Percentiles rank a stretch among this genome's conserved stretches.
Evolutionary conservation across 2,888 invertebrate species (phyloP).

Genomic region (Synanthedon vespiformis): DNA sequence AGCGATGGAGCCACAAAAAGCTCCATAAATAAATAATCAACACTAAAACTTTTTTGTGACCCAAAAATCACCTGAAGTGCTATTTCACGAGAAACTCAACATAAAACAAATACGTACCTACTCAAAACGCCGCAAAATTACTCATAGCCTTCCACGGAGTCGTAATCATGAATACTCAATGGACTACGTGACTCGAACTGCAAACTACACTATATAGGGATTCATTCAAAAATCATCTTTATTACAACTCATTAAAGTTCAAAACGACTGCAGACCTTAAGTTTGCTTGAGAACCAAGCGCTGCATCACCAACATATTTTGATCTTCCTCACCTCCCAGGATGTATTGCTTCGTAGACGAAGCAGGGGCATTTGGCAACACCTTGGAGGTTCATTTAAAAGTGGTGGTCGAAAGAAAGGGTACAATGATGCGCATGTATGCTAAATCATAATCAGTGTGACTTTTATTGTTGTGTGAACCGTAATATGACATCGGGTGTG

Average conservation of each 20-base stretch:
- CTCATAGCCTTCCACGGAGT: slow-evolving; percentile 16
- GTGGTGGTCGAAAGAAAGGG: slow-evolving; percentile 12
- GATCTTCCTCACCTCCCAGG: background rate
- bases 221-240: slow-evolving; percentile 17
- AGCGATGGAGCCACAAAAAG: too few relatives aligned
- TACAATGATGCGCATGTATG: slow-evolving; percentile 16
- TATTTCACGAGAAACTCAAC: background rate
- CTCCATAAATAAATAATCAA: too few relatives aligned
- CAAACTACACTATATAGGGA: slow-evolving; percentile 7
- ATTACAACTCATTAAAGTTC: slow-evolving; percentile 8
- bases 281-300: background rate
- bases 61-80: background rate
- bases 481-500: slow-evolving; percentile 1
- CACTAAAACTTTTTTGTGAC: too few relatives aligned
- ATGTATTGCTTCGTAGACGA: background rate
- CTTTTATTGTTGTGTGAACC: slow-evolving; percentile 24
- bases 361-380: background rate
- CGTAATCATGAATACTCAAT: slow-evolving; percentile 31
- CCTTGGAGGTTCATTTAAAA: background rate
- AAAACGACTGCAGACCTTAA: background rate
- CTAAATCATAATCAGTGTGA: slow-evolving; percentile 31
- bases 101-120: background rate
- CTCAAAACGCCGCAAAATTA: slow-evolving; percentile 25
- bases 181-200: slow-evolving; percentile 23
- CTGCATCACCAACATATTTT: background rate